Percentiles rank a stretch among this genome's conserved stretches.
These are phyloP conservation scores for Leptinotarsa haldemani DNA, from an alignment of 2,888 invertebrate species.

Conservation along the genomic window DNA sequence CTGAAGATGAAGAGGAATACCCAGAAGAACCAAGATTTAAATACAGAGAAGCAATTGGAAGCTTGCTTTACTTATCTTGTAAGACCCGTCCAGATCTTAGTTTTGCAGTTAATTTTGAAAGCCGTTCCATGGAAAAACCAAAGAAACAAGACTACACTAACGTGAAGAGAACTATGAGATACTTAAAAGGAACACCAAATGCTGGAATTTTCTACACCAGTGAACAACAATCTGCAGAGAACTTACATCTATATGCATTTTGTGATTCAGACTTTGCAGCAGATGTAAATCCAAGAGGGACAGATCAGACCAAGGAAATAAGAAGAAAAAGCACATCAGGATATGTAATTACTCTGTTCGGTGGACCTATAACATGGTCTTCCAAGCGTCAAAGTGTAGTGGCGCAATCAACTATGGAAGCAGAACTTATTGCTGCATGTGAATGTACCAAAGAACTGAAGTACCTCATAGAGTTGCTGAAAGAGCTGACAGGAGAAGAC, in stretches of 20 bases:
- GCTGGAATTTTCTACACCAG: conserved; percentile 10
- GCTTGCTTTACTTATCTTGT: too few species aligned
- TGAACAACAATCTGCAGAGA: not conserved
- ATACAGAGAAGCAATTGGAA: too few species aligned
- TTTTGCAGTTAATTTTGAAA: too few species aligned
- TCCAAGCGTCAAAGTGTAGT: conserved; percentile 9
- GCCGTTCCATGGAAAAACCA: too few species aligned
- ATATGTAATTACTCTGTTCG: conserved; percentile 10
- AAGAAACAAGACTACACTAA: not conserved
- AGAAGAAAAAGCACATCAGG: conserved; percentile 17
- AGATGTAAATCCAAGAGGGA: conserved; percentile 20
- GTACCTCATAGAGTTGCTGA: not conserved
- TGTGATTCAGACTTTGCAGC: conserved; percentile 12
- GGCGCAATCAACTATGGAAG: conserved; percentile 17
- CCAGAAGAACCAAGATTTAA: too few species aligned
- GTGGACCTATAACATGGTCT: conserved; percentile 20
- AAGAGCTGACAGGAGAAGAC: not conserved
- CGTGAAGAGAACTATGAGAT: conserved; percentile 3
- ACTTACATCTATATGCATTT: not conserved
- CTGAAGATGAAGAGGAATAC: too few species aligned
- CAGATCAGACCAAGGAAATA: conserved; percentile 16
- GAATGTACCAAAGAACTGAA: conserved; percentile 22
- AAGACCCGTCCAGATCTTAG: too few species aligned
- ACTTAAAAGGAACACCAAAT: conserved; percentile 5
- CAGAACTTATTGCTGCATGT: conserved; percentile 21